Percentiles rank a stretch among this genome's conserved stretches.
Evolutionary conservation across 2,888 invertebrate species (phyloP).

Genomic region (Agrotis clavis): DNA sequence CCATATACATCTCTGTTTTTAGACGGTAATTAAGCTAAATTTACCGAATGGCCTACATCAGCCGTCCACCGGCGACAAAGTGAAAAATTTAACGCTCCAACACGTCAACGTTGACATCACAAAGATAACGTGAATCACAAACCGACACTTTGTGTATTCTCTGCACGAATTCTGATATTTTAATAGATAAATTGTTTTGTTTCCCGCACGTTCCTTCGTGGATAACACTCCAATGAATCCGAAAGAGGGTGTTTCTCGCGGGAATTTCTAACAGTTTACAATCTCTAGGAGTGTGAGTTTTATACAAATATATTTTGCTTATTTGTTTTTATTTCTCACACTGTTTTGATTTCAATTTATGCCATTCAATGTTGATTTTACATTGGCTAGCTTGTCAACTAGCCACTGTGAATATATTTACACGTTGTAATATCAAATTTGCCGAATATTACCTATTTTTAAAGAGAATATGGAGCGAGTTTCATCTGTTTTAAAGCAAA

Average conservation of each 20-base stretch:
- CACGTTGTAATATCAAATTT: constrained; percentile 68
- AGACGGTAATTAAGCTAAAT: constrained; percentile 76
- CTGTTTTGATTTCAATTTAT: constrained; percentile 61
- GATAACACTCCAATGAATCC: constrained; percentile 14
- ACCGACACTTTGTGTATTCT: constrained; percentile 26
- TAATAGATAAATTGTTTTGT: constrained; percentile 41
- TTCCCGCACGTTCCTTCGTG: constrained; percentile 15
- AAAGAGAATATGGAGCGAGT: constrained; percentile 76
- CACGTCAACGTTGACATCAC: constrained; percentile 54
- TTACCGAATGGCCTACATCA: constrained; percentile 74
- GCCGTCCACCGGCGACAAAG: constrained; percentile 53
- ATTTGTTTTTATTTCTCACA: constrained; percentile 59
- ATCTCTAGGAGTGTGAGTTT: constrained; percentile 38
- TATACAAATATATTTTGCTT: constrained; percentile 52
- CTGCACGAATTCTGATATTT: constrained; percentile 29
- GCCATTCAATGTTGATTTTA: constrained; percentile 63
- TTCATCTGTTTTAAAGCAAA: constrained; percentile 82
- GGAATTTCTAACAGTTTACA: constrained; percentile 34
- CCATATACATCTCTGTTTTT: constrained; percentile 65
- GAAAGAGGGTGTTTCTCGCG: constrained; percentile 41
- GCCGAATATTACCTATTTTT: constrained; percentile 73
- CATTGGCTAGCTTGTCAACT: constrained; percentile 53
- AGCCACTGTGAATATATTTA: constrained; percentile 64
- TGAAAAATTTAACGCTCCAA: constrained; percentile 65
- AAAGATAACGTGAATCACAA: constrained; percentile 41